Percentiles rank a stretch among this genome's conserved stretches.
Conservation (phyloP, 2,113 vertebrate species). For the Brachyhypopomus occidentalis region DNA sequence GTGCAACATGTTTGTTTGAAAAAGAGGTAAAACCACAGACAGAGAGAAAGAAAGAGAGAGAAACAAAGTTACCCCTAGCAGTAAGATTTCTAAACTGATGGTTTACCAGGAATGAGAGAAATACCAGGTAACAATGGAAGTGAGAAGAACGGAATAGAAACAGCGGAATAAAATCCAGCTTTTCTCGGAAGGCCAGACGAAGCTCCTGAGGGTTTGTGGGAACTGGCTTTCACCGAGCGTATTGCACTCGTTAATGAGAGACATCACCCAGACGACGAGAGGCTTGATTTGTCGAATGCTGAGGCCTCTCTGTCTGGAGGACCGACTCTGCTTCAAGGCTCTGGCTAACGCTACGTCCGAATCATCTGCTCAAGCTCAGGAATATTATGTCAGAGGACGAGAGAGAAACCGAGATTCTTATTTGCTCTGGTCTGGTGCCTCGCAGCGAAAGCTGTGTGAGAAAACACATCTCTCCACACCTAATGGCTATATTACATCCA, state of each 20-base stretch:
- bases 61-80: slow-evolving; percentile 10
- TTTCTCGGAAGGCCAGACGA: slow-evolving; percentile 48
- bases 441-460: neutral
- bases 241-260: slow-evolving; percentile 46
- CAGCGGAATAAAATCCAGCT: slow-evolving; percentile 38
- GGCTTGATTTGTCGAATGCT: slow-evolving; percentile 30
- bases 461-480: neutral
- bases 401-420: slow-evolving; percentile 25
- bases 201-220: slow-evolving; percentile 39
- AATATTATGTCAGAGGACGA: slow-evolving; percentile 47
- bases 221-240: slow-evolving; percentile 27
- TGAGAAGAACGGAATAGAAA: slow-evolving; percentile 38
- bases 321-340: slow-evolving; percentile 48
- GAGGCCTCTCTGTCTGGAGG: slow-evolving; percentile 47
- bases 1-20: neutral
- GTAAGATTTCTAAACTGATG: slow-evolving; percentile 10
- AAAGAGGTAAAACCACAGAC: slow-evolving; percentile 23
- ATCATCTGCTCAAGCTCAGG: slow-evolving; percentile 46
- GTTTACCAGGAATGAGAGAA: slow-evolving; percentile 36
- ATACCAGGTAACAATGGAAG: slow-evolving; percentile 32
- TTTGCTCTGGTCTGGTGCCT: slow-evolving; percentile 21
- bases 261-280: slow-evolving; percentile 32
- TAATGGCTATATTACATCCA: neutral
- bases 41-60: slow-evolving; percentile 49
- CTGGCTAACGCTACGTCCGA: slow-evolving; percentile 38